These are phyloP conservation scores for Panulirus ornatus DNA, from an alignment of 1,140 invertebrate genomes.

Conservation along the genomic window DNA sequence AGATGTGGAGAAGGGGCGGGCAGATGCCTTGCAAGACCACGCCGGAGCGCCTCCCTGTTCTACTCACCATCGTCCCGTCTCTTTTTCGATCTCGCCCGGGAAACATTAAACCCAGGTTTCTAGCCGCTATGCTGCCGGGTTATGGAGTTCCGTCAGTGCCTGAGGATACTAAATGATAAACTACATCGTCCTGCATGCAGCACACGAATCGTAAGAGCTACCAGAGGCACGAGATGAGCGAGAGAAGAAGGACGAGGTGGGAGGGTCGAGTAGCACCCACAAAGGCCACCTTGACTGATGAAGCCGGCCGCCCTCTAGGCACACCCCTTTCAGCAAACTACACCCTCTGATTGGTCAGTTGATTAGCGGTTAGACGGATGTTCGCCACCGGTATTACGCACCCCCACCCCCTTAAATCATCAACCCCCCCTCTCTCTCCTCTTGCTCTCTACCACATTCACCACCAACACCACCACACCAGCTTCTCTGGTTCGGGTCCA, in stretches of 20 bases:
- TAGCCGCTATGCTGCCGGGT: no score
- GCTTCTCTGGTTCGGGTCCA: background rate
- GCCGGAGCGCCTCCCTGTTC: constrained; percentile 41
- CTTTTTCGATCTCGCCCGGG: constrained; percentile 35
- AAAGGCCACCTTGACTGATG: constrained; percentile 57
- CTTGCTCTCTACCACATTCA: constrained; percentile 48
- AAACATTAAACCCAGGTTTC: background rate
- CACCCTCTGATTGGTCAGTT: constrained; percentile 71
- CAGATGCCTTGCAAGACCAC: constrained; percentile 57
- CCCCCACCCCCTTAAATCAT: constrained; percentile 66
- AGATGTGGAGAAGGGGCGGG: constrained; percentile 57
- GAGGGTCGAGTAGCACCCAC: constrained; percentile 36
- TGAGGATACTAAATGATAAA: background rate
- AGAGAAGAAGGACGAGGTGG: constrained; percentile 5
- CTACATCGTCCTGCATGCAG: background rate
- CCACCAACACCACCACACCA: constrained; percentile 42
- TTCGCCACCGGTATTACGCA: constrained; percentile 72
- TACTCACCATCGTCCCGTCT: constrained; percentile 53
- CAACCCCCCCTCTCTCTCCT: constrained; percentile 35
- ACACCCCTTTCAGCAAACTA: constrained; percentile 72
- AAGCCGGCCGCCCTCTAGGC: constrained; percentile 56
- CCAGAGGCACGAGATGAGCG: constrained; percentile 19
- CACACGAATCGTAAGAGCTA: background rate
- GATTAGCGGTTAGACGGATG: constrained; percentile 72
- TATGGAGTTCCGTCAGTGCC: background rate